Evolutionary conservation across 2,113 vertebrate genomes (phyloP).

Genomic region (Columba janthina): DNA sequence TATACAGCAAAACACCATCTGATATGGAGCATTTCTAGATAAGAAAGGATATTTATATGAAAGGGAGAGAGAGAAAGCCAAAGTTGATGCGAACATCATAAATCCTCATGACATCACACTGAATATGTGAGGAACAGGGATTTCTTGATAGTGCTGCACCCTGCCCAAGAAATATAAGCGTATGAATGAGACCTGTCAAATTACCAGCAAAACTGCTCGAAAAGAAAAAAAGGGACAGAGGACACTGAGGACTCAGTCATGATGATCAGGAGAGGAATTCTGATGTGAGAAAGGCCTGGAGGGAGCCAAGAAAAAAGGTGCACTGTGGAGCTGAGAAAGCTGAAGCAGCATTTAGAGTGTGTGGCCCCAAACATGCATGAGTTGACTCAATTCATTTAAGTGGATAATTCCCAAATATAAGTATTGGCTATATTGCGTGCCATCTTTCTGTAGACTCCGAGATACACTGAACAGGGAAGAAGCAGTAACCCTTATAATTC

Average conservation of each 20-base stretch:
- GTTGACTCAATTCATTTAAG: neutral
- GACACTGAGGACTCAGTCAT: neutral
- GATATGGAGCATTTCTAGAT: neutral
- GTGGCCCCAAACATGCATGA: neutral
- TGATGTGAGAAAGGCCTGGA: neutral
- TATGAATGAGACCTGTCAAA: neutral
- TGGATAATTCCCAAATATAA: neutral
- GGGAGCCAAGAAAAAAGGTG: neutral
- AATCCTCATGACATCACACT: neutral
- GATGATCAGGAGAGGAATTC: neutral
- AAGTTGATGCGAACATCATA: rapidly evolving
- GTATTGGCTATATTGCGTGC: neutral
- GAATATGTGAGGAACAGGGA: neutral
- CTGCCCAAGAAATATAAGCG: neutral
- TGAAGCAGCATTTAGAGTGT: neutral
- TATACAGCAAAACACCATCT: neutral
- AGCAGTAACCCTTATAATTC: neutral
- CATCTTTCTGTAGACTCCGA: neutral
- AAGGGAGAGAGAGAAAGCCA: neutral
- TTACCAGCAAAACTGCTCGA: neutral
- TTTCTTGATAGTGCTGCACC: neutral
- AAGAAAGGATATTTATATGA: neutral
- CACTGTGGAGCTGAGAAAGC: neutral
- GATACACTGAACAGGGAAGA: neutral
- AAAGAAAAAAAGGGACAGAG: neutral